Percentiles rank a stretch among this genome's conserved stretches.
These are phyloP conservation scores for Acrocephalus scirpaceus DNA, from an alignment of 2,797 vertebrate genomes.

Conservation along the genomic window DNA sequence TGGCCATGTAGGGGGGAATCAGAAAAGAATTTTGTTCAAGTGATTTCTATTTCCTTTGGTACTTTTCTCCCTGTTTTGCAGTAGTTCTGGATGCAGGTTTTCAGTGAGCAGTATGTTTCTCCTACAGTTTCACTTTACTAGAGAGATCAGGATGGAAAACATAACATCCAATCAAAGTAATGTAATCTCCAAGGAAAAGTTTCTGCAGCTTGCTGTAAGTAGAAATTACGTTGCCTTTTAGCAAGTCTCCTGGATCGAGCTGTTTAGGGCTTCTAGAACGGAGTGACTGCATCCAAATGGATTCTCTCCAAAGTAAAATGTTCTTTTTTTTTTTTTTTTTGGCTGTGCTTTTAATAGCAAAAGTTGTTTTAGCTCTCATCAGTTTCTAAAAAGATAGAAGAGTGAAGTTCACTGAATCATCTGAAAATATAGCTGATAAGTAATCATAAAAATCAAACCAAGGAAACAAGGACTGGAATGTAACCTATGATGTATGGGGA, in stretches of 20 bases:
- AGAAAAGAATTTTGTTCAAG: neutral
- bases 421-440: neutral
- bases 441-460: neutral
- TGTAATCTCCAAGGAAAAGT: conserved; percentile 68
- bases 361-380: conserved; percentile 39
- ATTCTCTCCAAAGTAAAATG: conserved; percentile 39
- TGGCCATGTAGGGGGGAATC: neutral
- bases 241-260: conserved; percentile 45
- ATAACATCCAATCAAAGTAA: conserved; percentile 65
- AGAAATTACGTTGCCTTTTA: conserved; percentile 65
- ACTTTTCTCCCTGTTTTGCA: neutral
- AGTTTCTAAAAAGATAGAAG: conserved; percentile 8
- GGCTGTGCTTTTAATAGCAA: conserved; percentile 19
- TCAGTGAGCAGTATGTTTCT: conserved; percentile 36
- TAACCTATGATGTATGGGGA: neutral
- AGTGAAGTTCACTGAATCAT: conserved; percentile 2
- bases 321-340: neutral
- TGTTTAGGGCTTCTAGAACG: conserved; percentile 50
- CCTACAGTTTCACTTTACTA: conserved; percentile 45
- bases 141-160: conserved; percentile 65
- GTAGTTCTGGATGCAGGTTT: conserved; percentile 26
- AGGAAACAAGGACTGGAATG: neutral
- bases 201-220: conserved; percentile 64
- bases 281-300: conserved; percentile 32
- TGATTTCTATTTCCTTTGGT: conserved; percentile 25